Conservation (phyloP, 1,140 invertebrate genomes). For the Camponotus pennsylvanicus region DNA sequence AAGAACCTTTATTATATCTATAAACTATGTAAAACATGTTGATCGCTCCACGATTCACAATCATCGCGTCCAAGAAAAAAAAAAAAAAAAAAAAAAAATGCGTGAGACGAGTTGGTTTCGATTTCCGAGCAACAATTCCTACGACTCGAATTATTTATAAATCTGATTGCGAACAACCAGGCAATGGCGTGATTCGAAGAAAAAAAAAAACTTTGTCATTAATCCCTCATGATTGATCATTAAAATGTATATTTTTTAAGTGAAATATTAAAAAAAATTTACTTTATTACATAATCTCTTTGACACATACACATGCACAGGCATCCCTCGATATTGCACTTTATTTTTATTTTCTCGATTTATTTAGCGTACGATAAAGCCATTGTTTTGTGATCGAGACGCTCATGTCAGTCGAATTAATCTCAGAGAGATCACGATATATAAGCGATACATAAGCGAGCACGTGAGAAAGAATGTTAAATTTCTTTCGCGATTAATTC, state of each 20-base stretch:
- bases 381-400: slow-evolving; percentile 33
- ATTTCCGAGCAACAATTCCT: slow-evolving; percentile 21
- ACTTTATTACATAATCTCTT: slow-evolving; percentile 45
- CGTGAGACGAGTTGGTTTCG: slow-evolving; percentile 20
- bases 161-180: slow-evolving; percentile 22
- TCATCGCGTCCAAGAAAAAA: slow-evolving; percentile 21
- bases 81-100: background rate
- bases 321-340: slow-evolving; percentile 21
- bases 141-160: slow-evolving; percentile 20
- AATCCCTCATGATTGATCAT: slow-evolving; percentile 54
- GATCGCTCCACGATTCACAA: slow-evolving; percentile 49
- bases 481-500: slow-evolving; percentile 20
- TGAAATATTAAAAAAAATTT: slow-evolving; percentile 37
- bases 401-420: background rate
- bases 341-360: slow-evolving; percentile 15
- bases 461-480: slow-evolving; percentile 21
- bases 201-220: slow-evolving; percentile 55
- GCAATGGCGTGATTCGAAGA: slow-evolving; percentile 57
- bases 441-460: background rate
- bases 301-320: background rate
- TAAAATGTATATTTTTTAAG: slow-evolving; percentile 67
- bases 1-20: slow-evolving; percentile 71
- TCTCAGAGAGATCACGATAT: background rate
- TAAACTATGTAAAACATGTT: slow-evolving; percentile 61
- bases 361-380: background rate